Conservation (phyloP, 2,113 vertebrate genomes). For the Hemichromis elongatus region DNA sequence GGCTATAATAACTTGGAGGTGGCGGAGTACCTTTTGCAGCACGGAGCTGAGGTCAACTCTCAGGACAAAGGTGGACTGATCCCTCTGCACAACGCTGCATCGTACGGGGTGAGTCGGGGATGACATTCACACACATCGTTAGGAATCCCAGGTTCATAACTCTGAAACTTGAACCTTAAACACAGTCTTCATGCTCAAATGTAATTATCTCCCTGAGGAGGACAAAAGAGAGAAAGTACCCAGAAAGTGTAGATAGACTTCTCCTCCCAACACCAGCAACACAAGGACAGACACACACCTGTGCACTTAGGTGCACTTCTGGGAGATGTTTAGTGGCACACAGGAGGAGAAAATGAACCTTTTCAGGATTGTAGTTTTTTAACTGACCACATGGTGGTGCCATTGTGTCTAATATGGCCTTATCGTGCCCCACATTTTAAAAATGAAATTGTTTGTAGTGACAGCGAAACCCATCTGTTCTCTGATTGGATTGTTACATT, state of each 20-base stretch:
- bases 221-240: not conserved
- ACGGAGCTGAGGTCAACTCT: slow-evolving; percentile 88
- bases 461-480: too few species aligned
- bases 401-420: not conserved
- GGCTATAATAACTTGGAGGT: slow-evolving; percentile 95
- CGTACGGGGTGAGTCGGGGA: slow-evolving; percentile 80
- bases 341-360: not conserved
- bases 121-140: not conserved
- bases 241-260: not conserved
- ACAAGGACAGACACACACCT: not conserved
- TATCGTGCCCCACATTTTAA: not conserved
- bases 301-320: not conserved
- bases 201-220: not conserved
- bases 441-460: not conserved
- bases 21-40: slow-evolving; percentile 88
- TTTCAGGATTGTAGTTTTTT: not conserved
- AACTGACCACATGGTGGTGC: not conserved
- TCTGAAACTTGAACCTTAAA: too few species aligned
- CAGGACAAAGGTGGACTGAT: slow-evolving; percentile 93
- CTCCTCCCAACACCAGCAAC: not conserved
- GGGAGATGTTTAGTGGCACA: not conserved
- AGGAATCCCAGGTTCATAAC: too few species aligned
- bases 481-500: too few species aligned
- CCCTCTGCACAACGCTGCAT: slow-evolving; percentile 89
- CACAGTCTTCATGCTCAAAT: not conserved